Base-by-base conservation (phyloP, 2,888 invertebrate genomes). In the Lasioglossum zephyrum region DNA sequence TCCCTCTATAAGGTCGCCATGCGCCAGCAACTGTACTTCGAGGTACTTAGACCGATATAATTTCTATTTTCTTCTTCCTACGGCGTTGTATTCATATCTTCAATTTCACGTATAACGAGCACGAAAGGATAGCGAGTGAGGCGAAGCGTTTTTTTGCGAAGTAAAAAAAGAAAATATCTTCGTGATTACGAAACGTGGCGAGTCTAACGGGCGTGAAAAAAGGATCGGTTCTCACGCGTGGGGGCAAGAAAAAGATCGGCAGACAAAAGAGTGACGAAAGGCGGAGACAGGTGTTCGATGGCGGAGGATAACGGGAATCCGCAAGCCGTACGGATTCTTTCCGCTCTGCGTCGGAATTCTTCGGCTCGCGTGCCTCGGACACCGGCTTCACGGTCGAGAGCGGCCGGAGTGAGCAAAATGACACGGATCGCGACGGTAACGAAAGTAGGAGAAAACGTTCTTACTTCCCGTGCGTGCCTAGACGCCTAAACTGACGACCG, bases 1-100 rank as follows among this genome's bases (percentile, higher is more conserved):
- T 96, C 97, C 85, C 96, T 97, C 9, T 97, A 97, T 95, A 97
- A 97, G 93, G 96, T 97, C 44, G 95, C 96, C 13, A 97, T 97
- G 89, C 97, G 96, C 91, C 97, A 97, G 92, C 97, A 97, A 87
- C 95, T 97, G 22, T 97, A 95, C 83, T 95, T 95, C 77, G 95
- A 95, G 95, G 95, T 95, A 90, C 91, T n/a, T 11, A 0, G 0
- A n/a, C 3, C 22, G n/a, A 41, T 41, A 0, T 36, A 60, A 60
- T 60, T 60, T 26, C 26, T 13, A 53, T 53, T 53, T 53, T n/a
- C 11, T n/a, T n/a, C n/a, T n/a, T 9, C n/a, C n/a, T 22, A n/a
- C 9, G 1, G 3, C n/a, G n/a, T n/a, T n/a, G 22, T 4, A 11
- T 11, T 11, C 1, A 53, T 53, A n/a, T n/a, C 9, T 53, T 53